These are phyloP conservation scores for Agelaius phoeniceus DNA, from an alignment of 2,113 vertebrate species.

Conservation along the genomic window DNA sequence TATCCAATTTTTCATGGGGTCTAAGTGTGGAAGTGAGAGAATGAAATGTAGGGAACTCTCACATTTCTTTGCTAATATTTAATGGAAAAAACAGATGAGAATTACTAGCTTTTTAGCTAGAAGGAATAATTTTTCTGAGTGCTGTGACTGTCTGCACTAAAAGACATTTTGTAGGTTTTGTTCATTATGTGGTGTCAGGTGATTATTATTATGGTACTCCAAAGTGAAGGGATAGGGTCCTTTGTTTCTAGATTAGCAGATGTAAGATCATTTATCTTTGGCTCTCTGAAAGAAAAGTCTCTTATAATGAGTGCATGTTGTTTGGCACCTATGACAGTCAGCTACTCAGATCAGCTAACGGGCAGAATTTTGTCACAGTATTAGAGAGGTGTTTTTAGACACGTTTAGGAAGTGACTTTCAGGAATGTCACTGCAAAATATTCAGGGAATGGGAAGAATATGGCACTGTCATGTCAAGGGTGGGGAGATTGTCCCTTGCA, in stretches of 20 bases:
- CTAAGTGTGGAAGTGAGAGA: conserved; percentile 13
- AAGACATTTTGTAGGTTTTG: neutral
- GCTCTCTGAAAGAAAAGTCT: neutral
- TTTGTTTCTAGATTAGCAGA: neutral
- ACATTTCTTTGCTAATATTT: conserved; percentile 25
- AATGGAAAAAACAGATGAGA: conserved; percentile 47
- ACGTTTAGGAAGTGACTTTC: neutral
- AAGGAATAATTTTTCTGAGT: conserved; percentile 32
- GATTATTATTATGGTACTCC: neutral
- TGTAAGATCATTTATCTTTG: neutral
- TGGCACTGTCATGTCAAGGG: neutral
- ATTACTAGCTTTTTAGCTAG: neutral
- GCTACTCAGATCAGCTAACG: neutral
- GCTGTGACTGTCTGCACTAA: neutral
- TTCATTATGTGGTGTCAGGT: conserved; percentile 9
- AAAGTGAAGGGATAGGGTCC: neutral
- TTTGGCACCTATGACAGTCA: neutral
- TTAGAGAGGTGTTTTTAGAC: neutral
- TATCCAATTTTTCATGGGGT: conserved; percentile 21
- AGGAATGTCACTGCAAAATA: neutral
- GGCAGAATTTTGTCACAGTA: neutral
- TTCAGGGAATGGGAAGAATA: neutral
- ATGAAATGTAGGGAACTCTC: conserved; percentile 3
- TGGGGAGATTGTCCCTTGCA: neutral
- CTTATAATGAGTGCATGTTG: neutral